phyloP scores from a whole-genome alignment of 2,888 invertebrate species.

The Trachelus troglodyta region DNA sequence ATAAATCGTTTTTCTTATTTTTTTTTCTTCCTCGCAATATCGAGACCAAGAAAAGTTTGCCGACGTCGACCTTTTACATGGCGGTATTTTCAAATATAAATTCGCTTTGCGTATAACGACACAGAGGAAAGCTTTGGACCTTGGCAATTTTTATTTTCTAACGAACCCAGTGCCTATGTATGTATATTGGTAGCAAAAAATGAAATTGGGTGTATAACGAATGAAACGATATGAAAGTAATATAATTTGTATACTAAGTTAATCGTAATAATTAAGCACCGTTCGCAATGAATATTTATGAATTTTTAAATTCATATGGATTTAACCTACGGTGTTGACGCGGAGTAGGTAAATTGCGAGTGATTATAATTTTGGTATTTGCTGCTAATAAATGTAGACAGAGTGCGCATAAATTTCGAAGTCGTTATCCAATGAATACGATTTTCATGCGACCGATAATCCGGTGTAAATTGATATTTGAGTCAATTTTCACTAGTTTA shows the following conservation, averaged over 20 bases:
- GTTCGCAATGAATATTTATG: neutral
- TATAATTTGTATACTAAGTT: no score
- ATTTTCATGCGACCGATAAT: neutral
- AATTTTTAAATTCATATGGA: neutral
- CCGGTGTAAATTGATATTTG: neutral
- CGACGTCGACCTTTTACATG: neutral
- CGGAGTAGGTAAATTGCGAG: neutral
- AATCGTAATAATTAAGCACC: no score
- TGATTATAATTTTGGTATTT: neutral
- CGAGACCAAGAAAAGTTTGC: neutral
- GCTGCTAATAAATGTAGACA: neutral
- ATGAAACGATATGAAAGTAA: neutral
- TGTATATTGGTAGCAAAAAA: neutral
- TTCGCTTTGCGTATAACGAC: neutral
- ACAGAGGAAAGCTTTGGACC: neutral
- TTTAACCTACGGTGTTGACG: neutral
- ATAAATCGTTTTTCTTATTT: neutral
- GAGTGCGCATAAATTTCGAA: neutral
- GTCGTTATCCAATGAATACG: neutral
- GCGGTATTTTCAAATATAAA: conserved; percentile 9
- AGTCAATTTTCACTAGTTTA: neutral
- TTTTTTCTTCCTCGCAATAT: neutral
- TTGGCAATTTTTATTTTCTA: neutral
- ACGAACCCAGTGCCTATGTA: neutral
- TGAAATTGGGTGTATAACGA: neutral